A percentile compares a stretch with the other conserved stretches of the same genome.
phyloP scores from a whole-genome alignment of 2,797 vertebrate genomes.

The Lacerta agilis region DNA sequence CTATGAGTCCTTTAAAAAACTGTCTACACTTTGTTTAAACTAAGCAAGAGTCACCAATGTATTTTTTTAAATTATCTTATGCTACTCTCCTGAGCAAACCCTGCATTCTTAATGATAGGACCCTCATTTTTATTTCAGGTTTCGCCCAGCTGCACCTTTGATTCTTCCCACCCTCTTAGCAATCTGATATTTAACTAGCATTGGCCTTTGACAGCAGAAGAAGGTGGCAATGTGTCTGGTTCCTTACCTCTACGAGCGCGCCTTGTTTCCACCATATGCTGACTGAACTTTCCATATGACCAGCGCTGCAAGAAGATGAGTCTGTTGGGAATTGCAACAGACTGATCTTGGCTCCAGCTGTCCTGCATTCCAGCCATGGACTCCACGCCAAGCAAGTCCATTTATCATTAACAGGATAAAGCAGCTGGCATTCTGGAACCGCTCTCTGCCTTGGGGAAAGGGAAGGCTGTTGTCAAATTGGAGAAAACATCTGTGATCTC shows the following conservation, averaged over 20 bases:
- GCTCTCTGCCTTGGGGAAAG: constrained; percentile 36
- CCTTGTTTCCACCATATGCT: constrained; percentile 16
- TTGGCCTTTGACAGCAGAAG: rapidly evolving
- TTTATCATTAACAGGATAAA: constrained; percentile 73
- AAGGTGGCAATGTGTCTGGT: background rate
- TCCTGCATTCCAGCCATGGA: constrained; percentile 16
- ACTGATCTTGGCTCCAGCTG: constrained; percentile 12
- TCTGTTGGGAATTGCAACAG: background rate
- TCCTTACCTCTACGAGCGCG: constrained; percentile 61
- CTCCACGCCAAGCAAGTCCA: constrained; percentile 22
- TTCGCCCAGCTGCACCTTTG: background rate
- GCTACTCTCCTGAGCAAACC: constrained; percentile 24
- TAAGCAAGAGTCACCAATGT: constrained; percentile 24
- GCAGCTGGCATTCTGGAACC: constrained; percentile 58
- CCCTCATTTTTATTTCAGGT: rapidly evolving
- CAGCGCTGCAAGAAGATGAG: background rate
- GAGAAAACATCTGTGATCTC: constrained; percentile 24
- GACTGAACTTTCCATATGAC: constrained; percentile 16
- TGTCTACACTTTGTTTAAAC: background rate
- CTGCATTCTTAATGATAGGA: background rate
- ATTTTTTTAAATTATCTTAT: constrained; percentile 18
- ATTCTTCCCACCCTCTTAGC: background rate
- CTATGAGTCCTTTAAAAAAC: constrained; percentile 2
- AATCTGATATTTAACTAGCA: background rate
- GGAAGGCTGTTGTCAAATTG: background rate